Percentiles rank a stretch among this genome's conserved stretches.
These are phyloP conservation scores for Resseliella maxima DNA, from an alignment of 2,888 invertebrate species.

Conservation along the genomic window DNA sequence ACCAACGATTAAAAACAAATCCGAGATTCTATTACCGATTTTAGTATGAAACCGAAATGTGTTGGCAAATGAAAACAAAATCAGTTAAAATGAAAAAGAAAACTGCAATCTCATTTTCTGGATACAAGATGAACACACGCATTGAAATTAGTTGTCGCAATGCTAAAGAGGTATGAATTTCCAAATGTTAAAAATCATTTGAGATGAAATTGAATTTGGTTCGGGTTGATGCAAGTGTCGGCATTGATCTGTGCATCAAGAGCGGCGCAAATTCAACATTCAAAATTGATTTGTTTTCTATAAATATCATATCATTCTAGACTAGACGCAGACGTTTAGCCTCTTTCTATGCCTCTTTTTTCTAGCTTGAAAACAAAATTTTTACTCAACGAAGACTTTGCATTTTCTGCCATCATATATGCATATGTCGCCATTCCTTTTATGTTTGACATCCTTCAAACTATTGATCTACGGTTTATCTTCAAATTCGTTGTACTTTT, in stretches of 20 bases:
- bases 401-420: background rate
- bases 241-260: background rate
- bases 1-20: slow-evolving; percentile 42
- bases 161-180: slow-evolving; percentile 26
- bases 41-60: background rate
- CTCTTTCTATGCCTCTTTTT: background rate
- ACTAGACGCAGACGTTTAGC: background rate
- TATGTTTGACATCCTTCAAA: slow-evolving; percentile 7
- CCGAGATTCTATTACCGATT: background rate
- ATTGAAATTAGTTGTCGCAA: slow-evolving; percentile 8
- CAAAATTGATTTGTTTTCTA: slow-evolving; percentile 48
- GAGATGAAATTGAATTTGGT: background rate
- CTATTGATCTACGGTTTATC: background rate
- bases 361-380: background rate
- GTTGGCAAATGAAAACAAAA: slow-evolving; percentile 32
- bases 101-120: slow-evolving; percentile 4
- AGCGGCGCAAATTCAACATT: slow-evolving; percentile 27
- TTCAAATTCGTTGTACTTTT: slow-evolving; percentile 34
- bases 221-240: background rate
- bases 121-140: background rate
- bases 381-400: background rate
- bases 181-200: background rate
- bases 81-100: background rate
- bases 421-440: slow-evolving; percentile 4
- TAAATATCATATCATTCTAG: slow-evolving; percentile 15